Evolutionary conservation across 1,140 invertebrate genomes (phyloP).

Genomic region (Telenomus remus): DNA sequence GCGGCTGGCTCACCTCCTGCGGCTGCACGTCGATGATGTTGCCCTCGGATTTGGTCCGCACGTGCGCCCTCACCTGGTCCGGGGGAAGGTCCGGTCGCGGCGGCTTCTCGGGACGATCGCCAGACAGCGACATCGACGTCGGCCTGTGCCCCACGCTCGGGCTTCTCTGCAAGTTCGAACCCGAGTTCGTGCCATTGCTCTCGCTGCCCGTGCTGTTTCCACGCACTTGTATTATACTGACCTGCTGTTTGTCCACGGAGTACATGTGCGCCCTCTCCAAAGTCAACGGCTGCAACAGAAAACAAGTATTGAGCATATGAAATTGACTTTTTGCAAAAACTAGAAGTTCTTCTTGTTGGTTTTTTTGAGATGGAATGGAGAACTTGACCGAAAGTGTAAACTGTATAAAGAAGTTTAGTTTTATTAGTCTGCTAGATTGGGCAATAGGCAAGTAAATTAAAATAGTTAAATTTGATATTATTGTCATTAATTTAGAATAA

Average conservation of each 20-base stretch:
- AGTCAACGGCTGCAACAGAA: conserved; percentile 70
- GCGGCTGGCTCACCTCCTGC: conserved; percentile 63
- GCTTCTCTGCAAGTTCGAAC: conserved; percentile 73
- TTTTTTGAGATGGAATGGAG: too few species aligned
- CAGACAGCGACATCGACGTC: conserved; percentile 67
- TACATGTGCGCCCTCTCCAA: conserved; percentile 81
- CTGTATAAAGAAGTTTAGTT: too few species aligned
- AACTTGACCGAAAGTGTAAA: too few species aligned
- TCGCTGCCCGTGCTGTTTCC: conserved; percentile 65
- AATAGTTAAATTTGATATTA: too few species aligned
- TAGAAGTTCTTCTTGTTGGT: too few species aligned
- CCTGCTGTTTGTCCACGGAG: conserved; percentile 82
- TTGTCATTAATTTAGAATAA: too few species aligned
- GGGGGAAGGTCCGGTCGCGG: conserved; percentile 69
- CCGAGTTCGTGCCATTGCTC: conserved; percentile 67
- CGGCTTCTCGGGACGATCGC: conserved; percentile 72
- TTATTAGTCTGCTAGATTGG: too few species aligned
- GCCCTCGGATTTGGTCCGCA: conserved; percentile 75
- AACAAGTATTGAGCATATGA: background rate
- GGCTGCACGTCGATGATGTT: conserved; percentile 74
- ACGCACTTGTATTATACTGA: conserved; percentile 80
- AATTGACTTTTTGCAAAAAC: background rate
- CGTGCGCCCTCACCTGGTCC: conserved; percentile 68
- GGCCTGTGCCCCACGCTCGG: conserved; percentile 72
- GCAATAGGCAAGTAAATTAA: too few species aligned